Percentiles rank a stretch among this genome's conserved stretches.
Conservation (phyloP, 2,113 vertebrate genomes). For the Glareola pratincola region DNA sequence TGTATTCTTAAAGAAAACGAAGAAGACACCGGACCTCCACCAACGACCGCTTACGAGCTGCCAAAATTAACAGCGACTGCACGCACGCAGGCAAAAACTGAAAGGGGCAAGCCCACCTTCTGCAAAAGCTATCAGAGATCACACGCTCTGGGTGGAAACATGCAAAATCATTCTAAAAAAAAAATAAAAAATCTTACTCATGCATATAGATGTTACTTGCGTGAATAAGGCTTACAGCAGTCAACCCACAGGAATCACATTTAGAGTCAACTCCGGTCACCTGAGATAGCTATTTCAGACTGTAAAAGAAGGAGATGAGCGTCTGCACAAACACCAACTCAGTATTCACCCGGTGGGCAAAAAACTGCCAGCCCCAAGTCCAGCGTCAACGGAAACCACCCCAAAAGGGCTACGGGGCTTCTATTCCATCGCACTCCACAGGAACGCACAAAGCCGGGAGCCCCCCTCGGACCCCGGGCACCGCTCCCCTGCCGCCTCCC, state of each 20-base stretch:
- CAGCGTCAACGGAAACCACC: neutral
- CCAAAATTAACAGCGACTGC: neutral
- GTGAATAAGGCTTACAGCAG: neutral
- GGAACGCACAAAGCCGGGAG: neutral
- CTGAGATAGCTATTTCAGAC: neutral
- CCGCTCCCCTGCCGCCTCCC: rapidly evolving
- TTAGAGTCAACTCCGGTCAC: neutral
- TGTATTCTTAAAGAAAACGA: neutral
- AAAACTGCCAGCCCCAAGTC: neutral
- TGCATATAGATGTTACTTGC: neutral
- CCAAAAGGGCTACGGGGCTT: neutral
- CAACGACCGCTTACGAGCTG: rapidly evolving
- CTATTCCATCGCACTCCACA: neutral
- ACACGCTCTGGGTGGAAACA: neutral
- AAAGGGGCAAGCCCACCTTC: neutral
- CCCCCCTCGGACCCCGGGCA: too few relatives aligned
- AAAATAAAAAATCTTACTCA: neutral
- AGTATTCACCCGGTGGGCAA: neutral
- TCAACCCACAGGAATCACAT: neutral
- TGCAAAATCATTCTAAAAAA: neutral
- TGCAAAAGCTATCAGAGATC: neutral
- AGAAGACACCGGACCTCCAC: neutral
- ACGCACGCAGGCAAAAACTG: neutral
- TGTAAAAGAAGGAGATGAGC: neutral
- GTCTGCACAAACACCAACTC: neutral